Conservation (phyloP, 2,888 invertebrate genomes). For the Cerastis leucographa region DNA sequence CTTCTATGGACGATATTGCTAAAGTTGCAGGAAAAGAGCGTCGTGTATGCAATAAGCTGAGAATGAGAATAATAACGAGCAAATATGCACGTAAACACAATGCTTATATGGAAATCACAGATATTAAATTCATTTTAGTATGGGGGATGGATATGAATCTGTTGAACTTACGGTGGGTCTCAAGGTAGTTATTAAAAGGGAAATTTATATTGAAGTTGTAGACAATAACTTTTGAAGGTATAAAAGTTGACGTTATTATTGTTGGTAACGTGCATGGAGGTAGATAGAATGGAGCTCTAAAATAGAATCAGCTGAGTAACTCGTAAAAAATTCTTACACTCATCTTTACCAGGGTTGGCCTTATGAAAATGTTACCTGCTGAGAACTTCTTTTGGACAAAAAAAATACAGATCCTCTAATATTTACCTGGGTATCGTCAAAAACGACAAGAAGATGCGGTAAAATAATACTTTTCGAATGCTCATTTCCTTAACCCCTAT, state of each 20-base stretch:
- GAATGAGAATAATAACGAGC: constrained; percentile 57
- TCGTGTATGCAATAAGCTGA: constrained; percentile 63
- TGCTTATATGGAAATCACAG: constrained; percentile 53
- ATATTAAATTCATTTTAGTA: constrained; percentile 35
- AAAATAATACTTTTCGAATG: neutral
- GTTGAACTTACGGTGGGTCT: constrained; percentile 7
- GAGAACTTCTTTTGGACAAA: too few relatives aligned
- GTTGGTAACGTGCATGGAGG: neutral
- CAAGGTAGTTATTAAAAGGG: constrained; percentile 22
- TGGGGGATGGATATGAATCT: constrained; percentile 26
- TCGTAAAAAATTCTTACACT: neutral
- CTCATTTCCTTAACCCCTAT: neutral
- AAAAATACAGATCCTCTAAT: neutral
- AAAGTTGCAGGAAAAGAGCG: constrained; percentile 66
- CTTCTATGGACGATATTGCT: constrained; percentile 65
- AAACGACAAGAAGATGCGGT: neutral
- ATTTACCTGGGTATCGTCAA: neutral
- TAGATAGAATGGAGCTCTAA: constrained; percentile 19
- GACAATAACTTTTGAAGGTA: constrained; percentile 26
- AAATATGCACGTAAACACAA: constrained; percentile 56
- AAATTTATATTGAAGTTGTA: constrained; percentile 27
- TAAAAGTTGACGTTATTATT: constrained; percentile 23
- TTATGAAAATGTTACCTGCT: neutral
- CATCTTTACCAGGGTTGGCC: neutral
- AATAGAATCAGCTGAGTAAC: neutral